Base-by-base conservation (phyloP, 2,888 invertebrate species). In the Tridacna crocea region DNA sequence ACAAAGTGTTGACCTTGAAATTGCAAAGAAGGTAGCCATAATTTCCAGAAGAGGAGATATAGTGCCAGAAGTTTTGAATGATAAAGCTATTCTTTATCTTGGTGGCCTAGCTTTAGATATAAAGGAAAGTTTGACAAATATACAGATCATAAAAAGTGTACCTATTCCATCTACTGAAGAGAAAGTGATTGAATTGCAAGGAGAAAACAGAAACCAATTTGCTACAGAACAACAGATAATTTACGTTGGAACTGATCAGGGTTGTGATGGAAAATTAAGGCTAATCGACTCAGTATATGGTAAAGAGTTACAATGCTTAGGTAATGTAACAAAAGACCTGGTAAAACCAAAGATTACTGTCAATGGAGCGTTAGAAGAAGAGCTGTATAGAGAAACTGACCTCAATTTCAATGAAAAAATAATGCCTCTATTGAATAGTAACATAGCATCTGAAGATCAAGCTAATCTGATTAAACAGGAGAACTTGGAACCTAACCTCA, bases 41-140 rank as follows among this genome's bases (percentile, higher is more conserved):
- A 70, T 84, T 22, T 72, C 84, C 61, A 75, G 75, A 22, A 22
- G 85, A 70, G 84, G 82, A 12, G 82, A 87, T 78, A 75, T 78
- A 19, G 36, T 77, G 6, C 82, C 83, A 11, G 86, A 87, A 24
- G 48, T 66, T 4, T 51, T 78, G 13, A 68, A 65, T 26, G 86
- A 87, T 75, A 66, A 72, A 17, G 74, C 82, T 46, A 27, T 87
- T 24, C 66, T 80, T 24, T 72, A 80, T 66, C 58, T 87, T 70
- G 86, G 84, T 17, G 80, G 84, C 19, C 60, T 87, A 19, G 76
- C 86, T 17, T 47, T 47, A 19, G 78, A 75, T 19, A 60, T 78
- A 6, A 51, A 46, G 24, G 24, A 78, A 65, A 78, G 81, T 63
- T 74, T 75, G 13, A 63, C 70, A 72, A 27, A 80, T 22, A 48